A percentile compares a stretch with the other conserved stretches of the same genome.
phyloP scores from a whole-genome alignment of 2,888 invertebrate genomes.

The Mesorhabditis belari region DNA sequence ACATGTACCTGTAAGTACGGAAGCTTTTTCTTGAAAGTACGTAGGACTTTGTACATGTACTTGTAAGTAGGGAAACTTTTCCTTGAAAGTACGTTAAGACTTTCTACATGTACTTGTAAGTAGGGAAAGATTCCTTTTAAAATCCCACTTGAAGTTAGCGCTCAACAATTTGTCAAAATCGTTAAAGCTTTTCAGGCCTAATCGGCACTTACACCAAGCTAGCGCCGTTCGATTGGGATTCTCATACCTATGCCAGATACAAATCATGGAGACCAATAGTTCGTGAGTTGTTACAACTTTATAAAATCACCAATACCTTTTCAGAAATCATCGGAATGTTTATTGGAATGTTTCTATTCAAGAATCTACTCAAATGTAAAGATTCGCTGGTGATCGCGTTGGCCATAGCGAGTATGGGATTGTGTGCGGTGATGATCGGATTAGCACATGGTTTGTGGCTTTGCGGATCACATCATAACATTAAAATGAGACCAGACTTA shows the following conservation, averaged over 20 bases:
- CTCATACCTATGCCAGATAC: slow-evolving; percentile 35
- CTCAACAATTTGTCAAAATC: no score
- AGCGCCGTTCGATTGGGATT: slow-evolving; percentile 43
- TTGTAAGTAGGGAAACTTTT: no score
- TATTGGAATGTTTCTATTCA: slow-evolving; percentile 40
- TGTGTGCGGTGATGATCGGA: slow-evolving; percentile 39
- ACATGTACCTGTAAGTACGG: no score
- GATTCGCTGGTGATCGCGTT: slow-evolving; percentile 40
- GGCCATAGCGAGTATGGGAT: slow-evolving; percentile 34
- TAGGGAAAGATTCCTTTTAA: not conserved
- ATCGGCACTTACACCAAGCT: slow-evolving; percentile 44
- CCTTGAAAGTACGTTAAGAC: not conserved
- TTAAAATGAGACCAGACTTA: no score
- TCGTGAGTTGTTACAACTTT: slow-evolving; percentile 24
- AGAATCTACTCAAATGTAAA: slow-evolving; percentile 31
- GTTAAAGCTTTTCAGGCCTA: slow-evolving; percentile 19
- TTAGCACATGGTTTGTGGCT: slow-evolving; percentile 24
- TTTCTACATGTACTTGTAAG: slow-evolving; percentile 2
- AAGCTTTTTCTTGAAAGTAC: no score
- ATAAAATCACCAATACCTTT: not conserved
- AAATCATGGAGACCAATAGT: slow-evolving; percentile 42
- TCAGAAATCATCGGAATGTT: slow-evolving; percentile 46
- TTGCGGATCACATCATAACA: no score
- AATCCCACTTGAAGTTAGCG: not conserved
- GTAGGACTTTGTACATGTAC: no score